Evolutionary conservation across 2,113 vertebrate genomes (phyloP), one percentile per base, ranked within the genome.

Genomic region (Cyprinodon tularosa): DNA sequence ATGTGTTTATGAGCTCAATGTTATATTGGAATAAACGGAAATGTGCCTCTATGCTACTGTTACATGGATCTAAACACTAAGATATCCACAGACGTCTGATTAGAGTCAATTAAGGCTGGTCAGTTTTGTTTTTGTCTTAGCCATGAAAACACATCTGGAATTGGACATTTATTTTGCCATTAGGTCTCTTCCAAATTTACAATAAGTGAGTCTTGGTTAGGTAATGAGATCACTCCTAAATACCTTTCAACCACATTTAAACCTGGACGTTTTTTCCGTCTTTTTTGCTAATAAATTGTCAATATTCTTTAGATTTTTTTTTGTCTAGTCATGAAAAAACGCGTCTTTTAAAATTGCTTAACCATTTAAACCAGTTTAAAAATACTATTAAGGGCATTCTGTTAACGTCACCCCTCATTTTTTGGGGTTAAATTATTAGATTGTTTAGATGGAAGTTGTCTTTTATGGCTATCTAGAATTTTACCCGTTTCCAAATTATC

Each of bases 21-120:
- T 57, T 57, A 20, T n/a, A 57, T 6, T 81, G 63, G 17, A 79
- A 69, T 85, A 66, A 82, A 77, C 73, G 45, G 81, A 82, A 80
- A 17, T 11, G 17, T 76, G 70, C 48, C 60, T 77, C 60, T 10
- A 57, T 57, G 50, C 50, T 57, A 57, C 50, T 57, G 17, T 57
- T 9, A 57, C 50, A n/a, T 57, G 50, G 20, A 15, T 57, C 50
- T 20, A 57, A n/a, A 53, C 15, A 50, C 48, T 50, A 53, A 29
- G 15, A 53, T 0, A 2, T 15, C 4, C 17, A n/a, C n/a, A 3
- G 14, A 57, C 17, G 50, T n/a, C 6, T 57, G 20, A 9, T 57
- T 20, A 53, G 9, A 8, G 50, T 53, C 17, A 53, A 20, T 53
- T n/a, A 20, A 57, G 50, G 50, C 17, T 57, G 20, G 50, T n/a